These are phyloP conservation scores for Aphaenogaster rudis DNA, from an alignment of 1,140 invertebrate genomes.

Conservation along the genomic window DNA sequence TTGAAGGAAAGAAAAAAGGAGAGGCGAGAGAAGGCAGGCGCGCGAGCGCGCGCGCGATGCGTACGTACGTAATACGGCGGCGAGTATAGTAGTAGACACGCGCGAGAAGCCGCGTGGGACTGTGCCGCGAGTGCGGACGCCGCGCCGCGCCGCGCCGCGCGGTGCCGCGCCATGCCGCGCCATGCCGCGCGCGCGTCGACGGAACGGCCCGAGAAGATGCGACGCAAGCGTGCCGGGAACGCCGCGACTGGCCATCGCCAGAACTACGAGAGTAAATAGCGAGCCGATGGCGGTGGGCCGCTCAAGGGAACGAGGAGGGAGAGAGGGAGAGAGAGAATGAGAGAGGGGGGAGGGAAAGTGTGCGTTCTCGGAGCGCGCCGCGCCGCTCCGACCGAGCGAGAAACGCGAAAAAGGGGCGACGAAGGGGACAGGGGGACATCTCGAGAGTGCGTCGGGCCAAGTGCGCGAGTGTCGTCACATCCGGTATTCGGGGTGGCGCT, in stretches of 20 bases:
- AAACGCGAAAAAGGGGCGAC: conserved; percentile 14
- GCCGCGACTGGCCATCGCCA: conserved; percentile 69
- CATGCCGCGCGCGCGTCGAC: conserved; percentile 49
- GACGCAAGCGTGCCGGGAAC: conserved; percentile 60
- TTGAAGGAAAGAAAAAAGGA: conserved; percentile 7
- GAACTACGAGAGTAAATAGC: conserved; percentile 77
- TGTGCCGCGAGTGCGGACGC: conserved; percentile 60
- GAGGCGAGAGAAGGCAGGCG: background rate
- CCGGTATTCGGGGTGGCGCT: conserved; percentile 79
- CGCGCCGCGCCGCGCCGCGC: conserved; percentile 39
- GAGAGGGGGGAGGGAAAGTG: background rate
- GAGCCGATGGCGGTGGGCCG: conserved; percentile 58
- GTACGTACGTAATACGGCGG: conserved; percentile 30
- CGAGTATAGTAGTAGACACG: conserved; percentile 60
- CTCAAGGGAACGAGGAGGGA: background rate
- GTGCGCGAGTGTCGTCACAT: conserved; percentile 83
- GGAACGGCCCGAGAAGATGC: conserved; percentile 64
- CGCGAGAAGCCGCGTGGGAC: conserved; percentile 76
- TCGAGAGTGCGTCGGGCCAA: conserved; percentile 79
- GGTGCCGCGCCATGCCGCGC: conserved; percentile 47
- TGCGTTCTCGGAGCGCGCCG: conserved; percentile 44
- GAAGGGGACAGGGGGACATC: conserved; percentile 52
- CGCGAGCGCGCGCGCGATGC: background rate
- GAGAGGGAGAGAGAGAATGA: background rate
- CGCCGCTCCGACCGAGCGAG: conserved; percentile 29